A percentile compares a stretch with the other conserved stretches of the same genome.
phyloP scores from a whole-genome alignment of 2,113 vertebrate genomes.

The Tringa solitaria region DNA sequence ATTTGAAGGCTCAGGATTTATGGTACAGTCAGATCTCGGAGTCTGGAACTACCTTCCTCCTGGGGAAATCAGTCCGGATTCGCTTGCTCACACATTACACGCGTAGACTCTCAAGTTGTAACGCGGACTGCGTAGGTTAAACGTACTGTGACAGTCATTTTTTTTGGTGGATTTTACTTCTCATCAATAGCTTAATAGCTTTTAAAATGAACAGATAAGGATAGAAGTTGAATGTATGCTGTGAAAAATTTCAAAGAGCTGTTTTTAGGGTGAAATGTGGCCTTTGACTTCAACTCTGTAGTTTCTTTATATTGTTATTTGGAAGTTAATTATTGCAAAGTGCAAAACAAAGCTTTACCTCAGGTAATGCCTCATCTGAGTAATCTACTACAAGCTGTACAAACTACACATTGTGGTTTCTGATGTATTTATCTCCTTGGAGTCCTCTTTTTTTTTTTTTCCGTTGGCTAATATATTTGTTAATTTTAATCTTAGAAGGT shows the following conservation, averaged over 20 bases:
- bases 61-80: not conserved
- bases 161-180: not conserved
- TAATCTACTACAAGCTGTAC: not conserved
- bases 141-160: not conserved
- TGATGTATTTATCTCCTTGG: not conserved
- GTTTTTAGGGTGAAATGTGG: not conserved
- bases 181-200: not conserved
- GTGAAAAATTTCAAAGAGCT: not conserved
- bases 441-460: not conserved
- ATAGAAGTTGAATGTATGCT: not conserved
- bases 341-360: not conserved
- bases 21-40: not conserved
- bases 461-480: not conserved
- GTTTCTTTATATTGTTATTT: not conserved
- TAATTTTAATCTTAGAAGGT: not conserved
- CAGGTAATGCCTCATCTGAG: not conserved
- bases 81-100: accelerated
- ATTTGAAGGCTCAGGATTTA: not conserved
- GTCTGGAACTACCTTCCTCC: not conserved
- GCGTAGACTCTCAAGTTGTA: not conserved
- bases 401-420: not conserved
- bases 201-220: not conserved
- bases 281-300: not conserved
- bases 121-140: not conserved
- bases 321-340: not conserved